Base-by-base conservation (phyloP, 2,113 vertebrate species). In the Lycaon pictus region DNA sequence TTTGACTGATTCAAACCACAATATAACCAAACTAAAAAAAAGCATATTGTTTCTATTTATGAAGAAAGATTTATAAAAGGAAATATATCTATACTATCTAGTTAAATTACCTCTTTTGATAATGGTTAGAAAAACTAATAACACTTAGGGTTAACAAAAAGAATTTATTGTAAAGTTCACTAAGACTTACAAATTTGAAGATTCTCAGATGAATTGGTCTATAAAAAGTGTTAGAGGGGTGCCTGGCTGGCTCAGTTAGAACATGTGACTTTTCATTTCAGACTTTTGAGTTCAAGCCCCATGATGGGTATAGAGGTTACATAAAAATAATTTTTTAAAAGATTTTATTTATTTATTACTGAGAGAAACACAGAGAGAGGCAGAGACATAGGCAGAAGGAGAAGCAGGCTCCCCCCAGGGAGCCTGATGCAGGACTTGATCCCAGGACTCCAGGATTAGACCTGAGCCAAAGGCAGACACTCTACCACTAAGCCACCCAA, bases 1-100 rank as follows among this genome's bases (percentile, higher is more conserved):
- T 95, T 84, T 69, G 43, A 20, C 15, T 85, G 83, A 95, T 84
- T 95, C 60, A 80, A 81, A 48, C 22, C 55, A 88, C 29, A 81
- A 16, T 88, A 71, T 71, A 72, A 88, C 48, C 11, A 53, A 80
- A 62, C 16, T 53, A 53, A 92, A 92, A 82, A 63, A 43, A 58
- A 48, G 5, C 20, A 58, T 81, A 17, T 35, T 82, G 53, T 43
- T 81, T 69, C 51, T 74, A 48, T 74, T 88, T 60, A 88, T 60
- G 69, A 60, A 37, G 53, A 43, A 74, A 55, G 22, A 53, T 65
- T 79, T 90, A 55, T 53, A 67, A 81, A 67, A 10, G 25, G 48
- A 43, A 67, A 29, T 22, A 22, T 37, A 29, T 67, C 48, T 67
- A 80, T 37, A 53, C 53, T 29, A 91, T 37, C 35, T 62, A 67